phyloP scores from a whole-genome alignment of 2,113 vertebrate genomes.

The Sula dactylatra region DNA sequence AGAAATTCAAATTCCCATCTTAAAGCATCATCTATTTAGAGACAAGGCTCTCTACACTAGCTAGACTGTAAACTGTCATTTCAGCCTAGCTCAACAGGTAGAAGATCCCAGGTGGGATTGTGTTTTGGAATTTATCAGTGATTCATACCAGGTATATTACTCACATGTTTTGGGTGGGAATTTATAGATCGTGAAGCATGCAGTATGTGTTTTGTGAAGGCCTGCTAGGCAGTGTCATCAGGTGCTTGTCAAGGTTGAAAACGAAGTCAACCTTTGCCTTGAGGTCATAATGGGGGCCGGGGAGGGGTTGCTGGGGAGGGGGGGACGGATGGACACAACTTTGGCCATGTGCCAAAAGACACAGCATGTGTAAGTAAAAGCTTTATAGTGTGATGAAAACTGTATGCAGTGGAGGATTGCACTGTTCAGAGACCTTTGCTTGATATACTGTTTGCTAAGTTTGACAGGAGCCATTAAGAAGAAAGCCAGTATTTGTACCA shows the following conservation, averaged over 20 bases:
- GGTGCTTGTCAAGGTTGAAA: not conserved
- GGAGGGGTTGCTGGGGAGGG: no score
- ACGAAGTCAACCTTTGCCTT: not conserved
- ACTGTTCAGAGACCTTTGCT: not conserved
- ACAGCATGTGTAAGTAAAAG: not conserved
- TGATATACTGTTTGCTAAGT: not conserved
- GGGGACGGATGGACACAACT: not conserved
- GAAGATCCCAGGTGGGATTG: constrained; percentile 36
- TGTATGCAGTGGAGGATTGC: not conserved
- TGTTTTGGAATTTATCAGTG: constrained; percentile 49
- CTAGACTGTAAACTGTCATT: constrained; percentile 44
- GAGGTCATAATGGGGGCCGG: no score
- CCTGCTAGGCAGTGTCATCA: not conserved
- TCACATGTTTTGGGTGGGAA: constrained; percentile 15
- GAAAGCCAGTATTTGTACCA: not conserved
- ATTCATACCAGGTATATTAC: constrained; percentile 40
- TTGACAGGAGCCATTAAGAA: not conserved
- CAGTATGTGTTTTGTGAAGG: constrained; percentile 16
- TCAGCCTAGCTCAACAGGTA: constrained; percentile 56
- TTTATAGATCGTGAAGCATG: constrained; percentile 37
- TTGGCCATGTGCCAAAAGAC: not conserved
- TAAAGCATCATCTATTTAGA: constrained; percentile 61
- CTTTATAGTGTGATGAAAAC: not conserved
- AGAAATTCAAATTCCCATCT: constrained; percentile 51
- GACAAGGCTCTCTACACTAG: constrained; percentile 36